These are phyloP conservation scores for Thaumetopoea pityocampa DNA, from an alignment of 1,140 invertebrate genomes.

Conservation along the genomic window DNA sequence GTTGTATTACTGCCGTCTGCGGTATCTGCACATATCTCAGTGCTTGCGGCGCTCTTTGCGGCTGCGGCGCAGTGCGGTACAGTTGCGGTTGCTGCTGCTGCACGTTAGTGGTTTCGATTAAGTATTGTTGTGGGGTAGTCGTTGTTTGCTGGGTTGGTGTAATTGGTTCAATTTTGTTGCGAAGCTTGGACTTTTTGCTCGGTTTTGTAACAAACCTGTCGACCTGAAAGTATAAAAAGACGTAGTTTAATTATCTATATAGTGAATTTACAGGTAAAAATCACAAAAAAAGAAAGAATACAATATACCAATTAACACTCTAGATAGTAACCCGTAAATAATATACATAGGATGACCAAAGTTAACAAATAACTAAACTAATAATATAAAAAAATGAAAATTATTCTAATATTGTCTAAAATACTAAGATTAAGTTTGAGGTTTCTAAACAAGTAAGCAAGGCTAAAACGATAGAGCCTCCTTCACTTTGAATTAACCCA, in stretches of 20 bases:
- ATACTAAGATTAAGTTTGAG: too few species aligned
- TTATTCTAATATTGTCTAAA: too few species aligned
- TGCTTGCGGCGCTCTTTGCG: conserved; percentile 46
- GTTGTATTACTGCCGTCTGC: conserved; percentile 33
- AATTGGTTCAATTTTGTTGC: conserved; percentile 42
- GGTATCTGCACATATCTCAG: conserved; percentile 55
- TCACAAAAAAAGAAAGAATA: too few species aligned
- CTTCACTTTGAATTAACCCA: too few species aligned
- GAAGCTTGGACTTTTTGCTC: conserved; percentile 59
- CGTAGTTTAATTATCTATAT: too few species aligned
- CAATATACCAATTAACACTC: too few species aligned
- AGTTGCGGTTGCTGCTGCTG: conserved; percentile 41
- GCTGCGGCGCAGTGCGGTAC: conserved; percentile 34
- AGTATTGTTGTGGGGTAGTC: conserved; percentile 59
- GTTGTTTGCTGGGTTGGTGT: conserved; percentile 40
- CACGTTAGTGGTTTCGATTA: conserved; percentile 67
- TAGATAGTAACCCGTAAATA: too few species aligned
- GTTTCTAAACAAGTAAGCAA: too few species aligned
- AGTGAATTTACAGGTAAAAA: too few species aligned
- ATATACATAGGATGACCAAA: too few species aligned
- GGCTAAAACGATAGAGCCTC: background rate
- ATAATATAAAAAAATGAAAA: too few species aligned
- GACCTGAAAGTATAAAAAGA: conserved; percentile 38
- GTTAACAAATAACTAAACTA: too few species aligned
- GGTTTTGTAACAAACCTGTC: conserved; percentile 59